Conservation (phyloP, 2,797 vertebrate genomes). For the Pygocentrus nattereri region DNA sequence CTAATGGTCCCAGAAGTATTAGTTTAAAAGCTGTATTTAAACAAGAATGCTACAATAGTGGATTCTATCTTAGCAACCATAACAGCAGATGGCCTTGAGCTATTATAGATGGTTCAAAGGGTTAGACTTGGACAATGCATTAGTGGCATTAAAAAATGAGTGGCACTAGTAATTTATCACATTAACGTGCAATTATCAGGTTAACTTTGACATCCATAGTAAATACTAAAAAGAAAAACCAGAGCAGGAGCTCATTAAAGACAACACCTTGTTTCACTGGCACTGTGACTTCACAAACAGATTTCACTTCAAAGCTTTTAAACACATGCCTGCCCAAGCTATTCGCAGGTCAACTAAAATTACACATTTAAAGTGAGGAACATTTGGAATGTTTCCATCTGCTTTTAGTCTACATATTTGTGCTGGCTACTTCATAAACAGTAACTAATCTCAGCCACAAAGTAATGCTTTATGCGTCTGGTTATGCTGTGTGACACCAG, state of each 20-base stretch:
- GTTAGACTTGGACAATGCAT: no score
- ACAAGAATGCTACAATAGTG: no score
- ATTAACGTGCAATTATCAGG: no score
- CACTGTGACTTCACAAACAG: neutral
- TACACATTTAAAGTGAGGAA: slow-evolving; percentile 4
- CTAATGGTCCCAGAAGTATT: no score
- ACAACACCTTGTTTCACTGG: neutral
- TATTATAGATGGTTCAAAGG: no score
- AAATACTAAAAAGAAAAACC: no score
- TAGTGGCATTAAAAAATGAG: no score
- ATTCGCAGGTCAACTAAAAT: neutral
- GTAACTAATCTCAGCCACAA: neutral
- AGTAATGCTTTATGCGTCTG: slow-evolving; percentile 30
- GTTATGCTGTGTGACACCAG: slow-evolving; percentile 20
- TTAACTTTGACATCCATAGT: no score
- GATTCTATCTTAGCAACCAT: no score
- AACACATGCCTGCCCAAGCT: neutral
- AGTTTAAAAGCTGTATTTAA: no score
- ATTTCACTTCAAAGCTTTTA: neutral
- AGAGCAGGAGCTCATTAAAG: neutral
- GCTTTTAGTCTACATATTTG: slow-evolving; percentile 10
- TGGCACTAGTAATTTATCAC: no score
- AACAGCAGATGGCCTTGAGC: no score
- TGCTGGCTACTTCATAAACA: slow-evolving; percentile 11
- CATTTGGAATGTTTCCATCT: neutral